A percentile compares a stretch with the other conserved stretches of the same genome.
phyloP scores from a whole-genome alignment of 2,888 invertebrate species.

The Gortyna flavago region DNA sequence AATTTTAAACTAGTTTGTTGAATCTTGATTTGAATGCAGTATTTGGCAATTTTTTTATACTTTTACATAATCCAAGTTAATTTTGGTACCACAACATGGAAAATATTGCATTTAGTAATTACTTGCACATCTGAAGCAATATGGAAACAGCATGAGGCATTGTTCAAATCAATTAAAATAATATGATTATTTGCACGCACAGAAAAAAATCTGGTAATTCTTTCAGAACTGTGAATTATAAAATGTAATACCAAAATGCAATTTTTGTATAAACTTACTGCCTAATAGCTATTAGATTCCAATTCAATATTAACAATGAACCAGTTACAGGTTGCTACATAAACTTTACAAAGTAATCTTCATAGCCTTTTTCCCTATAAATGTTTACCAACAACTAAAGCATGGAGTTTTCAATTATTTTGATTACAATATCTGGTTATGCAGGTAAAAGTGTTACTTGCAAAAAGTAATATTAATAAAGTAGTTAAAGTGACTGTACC shows the following conservation, averaged over 20 bases:
- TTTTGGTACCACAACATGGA: not conserved
- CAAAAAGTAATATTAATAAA: not conserved
- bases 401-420: not conserved
- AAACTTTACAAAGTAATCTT: not conserved
- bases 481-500: constrained; percentile 77
- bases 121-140: not conserved
- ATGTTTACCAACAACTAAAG: constrained; percentile 12
- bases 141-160: not conserved
- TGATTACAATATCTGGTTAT: not conserved
- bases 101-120: not conserved
- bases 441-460: not conserved
- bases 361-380: not conserved
- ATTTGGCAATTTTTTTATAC: not conserved
- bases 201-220: not conserved
- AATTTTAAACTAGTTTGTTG: not conserved
- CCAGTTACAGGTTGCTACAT: not conserved
- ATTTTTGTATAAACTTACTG: too few species aligned
- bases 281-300: not conserved
- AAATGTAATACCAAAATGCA: not conserved
- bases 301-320: not conserved
- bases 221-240: not conserved
- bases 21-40: not conserved
- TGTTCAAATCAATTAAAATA: not conserved
- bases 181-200: not conserved
- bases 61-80: not conserved